Evolutionary conservation across 1,140 invertebrate species (phyloP), one percentile per base, ranked within the genome.

Genomic region (Elymnias hypermnestra): DNA sequence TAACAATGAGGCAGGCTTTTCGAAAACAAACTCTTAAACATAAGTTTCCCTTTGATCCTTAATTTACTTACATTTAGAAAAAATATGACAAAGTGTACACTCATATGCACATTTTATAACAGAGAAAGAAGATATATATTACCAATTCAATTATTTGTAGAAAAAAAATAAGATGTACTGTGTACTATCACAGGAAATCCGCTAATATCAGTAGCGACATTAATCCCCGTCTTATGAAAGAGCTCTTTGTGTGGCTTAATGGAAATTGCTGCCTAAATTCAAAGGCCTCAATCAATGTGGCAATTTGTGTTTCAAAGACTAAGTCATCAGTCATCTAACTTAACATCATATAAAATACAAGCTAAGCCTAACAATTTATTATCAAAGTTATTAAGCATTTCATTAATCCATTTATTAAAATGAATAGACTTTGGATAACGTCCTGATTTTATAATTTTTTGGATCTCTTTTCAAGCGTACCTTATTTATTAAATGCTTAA

Each of bases 231-330:
- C 23, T 12, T 29, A 70, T 55, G 61, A 66, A 61, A 52, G 51
- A 23, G n/a, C 19, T 40, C 52, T 56, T 64, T 63, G 57, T 61
- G 49, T 38, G 53, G 41, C 36, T 33, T 58, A 63, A 69, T 68
- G 31, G 52, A 60, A 31, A 48, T 29, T 31, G 38, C 31, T 51
- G 21, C 15, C 48, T 37, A 51, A 47, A 40, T 51, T 54, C 35
- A 35, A 52, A 57, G 18, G 17, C 33, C 31, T 31, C 21, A 35
- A 36, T 44, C 21, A 44, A 44, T 13, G 29, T n/a, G 36, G 29
- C 47, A 58, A 57, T 60, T 57, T 48, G 41, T 37, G 31, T 52
- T 45, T 33, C 21, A 41, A 33, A 28, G 31, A 36, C 43, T 49
- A n/a, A 23, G 6, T 45, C 53, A 50, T 54, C 38, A 54, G 40